A percentile compares a stretch with the other conserved stretches of the same genome.
Conservation (phyloP, 2,888 invertebrate genomes). For the Drosophila lutescens region DNA sequence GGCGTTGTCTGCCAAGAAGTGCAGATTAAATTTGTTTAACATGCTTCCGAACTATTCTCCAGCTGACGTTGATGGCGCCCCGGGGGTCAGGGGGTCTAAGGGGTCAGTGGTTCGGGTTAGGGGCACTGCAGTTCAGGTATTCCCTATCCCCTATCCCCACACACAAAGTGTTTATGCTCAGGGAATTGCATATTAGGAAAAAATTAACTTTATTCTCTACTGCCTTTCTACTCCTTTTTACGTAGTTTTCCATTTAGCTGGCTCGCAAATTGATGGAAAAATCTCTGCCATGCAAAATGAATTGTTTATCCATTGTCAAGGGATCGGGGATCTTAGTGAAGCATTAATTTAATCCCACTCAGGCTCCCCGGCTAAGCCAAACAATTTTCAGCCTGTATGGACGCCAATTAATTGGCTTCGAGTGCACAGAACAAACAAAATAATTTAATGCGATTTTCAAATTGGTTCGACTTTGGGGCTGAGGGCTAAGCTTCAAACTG, state of each 20-base stretch:
- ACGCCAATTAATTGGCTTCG: conserved; percentile 37
- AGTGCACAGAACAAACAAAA: conserved; percentile 30
- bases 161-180: conserved; percentile 45
- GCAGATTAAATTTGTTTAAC: conserved; percentile 80
- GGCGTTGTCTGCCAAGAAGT: conserved; percentile 66
- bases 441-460: conserved; percentile 28
- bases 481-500: conserved; percentile 24
- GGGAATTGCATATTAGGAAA: conserved; percentile 75
- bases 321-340: conserved; percentile 19
- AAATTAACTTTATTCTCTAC: conserved; percentile 70
- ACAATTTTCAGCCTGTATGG: conserved; percentile 43
- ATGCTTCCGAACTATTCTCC: conserved; percentile 64
- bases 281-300: conserved; percentile 39
- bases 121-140: conserved; percentile 25
- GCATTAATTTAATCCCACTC: conserved; percentile 35
- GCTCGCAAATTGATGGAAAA: conserved; percentile 68
- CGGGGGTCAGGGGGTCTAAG: not conserved
- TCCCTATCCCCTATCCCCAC: not conserved
- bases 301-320: conserved; percentile 54
- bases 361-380: conserved; percentile 42
- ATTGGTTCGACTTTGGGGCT: conserved; percentile 30
- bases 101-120: not conserved
- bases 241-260: conserved; percentile 53
- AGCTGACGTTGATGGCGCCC: conserved; percentile 55
- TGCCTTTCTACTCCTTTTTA: not conserved